Conservation (phyloP, 1,140 invertebrate species). For the Heliconius himera region DNA sequence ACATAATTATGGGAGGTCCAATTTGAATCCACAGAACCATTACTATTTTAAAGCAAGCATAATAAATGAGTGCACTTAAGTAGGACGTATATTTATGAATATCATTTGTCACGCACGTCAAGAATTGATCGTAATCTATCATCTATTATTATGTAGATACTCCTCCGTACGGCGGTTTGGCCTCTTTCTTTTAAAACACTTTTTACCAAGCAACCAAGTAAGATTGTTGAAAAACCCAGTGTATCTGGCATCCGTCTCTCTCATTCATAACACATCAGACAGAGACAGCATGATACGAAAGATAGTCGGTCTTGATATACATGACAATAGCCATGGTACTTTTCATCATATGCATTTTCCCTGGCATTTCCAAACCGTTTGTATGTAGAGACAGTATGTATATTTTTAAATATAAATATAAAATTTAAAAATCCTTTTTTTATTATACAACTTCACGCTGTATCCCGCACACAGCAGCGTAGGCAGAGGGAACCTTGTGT, state of each 20-base stretch:
- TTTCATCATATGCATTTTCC: slow-evolving; percentile 37
- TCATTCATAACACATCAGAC: slow-evolving; percentile 38
- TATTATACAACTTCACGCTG: no score
- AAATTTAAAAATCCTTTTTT: background rate
- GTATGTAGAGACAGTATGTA: background rate
- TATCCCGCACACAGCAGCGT: no score
- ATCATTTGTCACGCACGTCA: slow-evolving; percentile 16
- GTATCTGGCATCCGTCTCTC: slow-evolving; percentile 25
- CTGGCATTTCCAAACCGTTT: slow-evolving; percentile 22
- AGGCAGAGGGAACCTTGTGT: no score
- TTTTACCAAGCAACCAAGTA: slow-evolving; percentile 11
- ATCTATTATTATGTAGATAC: slow-evolving; percentile 33
- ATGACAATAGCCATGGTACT: slow-evolving; percentile 45
- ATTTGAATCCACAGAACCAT: slow-evolving; percentile 2
- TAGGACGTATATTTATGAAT: slow-evolving; percentile 19
- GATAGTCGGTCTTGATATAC: slow-evolving; percentile 32
- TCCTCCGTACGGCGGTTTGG: background rate
- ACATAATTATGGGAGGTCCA: slow-evolving; percentile 10
- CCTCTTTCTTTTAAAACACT: slow-evolving; percentile 5
- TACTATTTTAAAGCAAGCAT: slow-evolving; percentile 4
- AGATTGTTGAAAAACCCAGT: slow-evolving; percentile 21
- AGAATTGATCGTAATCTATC: slow-evolving; percentile 32
- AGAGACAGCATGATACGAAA: slow-evolving; percentile 39
- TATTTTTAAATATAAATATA: background rate
- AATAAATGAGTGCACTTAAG: slow-evolving; percentile 17